Base-by-base conservation (phyloP, 2,888 invertebrate genomes). In the Pollenia angustigena region DNA sequence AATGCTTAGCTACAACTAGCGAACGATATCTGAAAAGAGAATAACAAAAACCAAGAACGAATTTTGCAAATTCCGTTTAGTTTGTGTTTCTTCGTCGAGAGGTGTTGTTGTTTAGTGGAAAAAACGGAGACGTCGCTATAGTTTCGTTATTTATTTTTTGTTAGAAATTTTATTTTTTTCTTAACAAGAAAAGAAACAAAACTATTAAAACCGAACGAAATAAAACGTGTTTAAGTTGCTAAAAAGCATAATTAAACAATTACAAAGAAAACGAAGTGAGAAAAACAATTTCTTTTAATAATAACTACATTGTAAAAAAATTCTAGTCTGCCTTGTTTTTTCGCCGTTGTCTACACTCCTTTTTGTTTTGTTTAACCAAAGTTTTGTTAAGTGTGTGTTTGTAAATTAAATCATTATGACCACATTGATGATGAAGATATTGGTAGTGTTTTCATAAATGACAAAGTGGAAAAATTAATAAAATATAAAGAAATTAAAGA, bases 61-160 rank as follows among this genome's bases (percentile, higher is more conserved):
- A 42, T 81, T 78, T 81, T 78, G 66, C 76, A 16, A 85, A 46
- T 85, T 76, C 60, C 72, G 66, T 78, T 85, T 85, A 81, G 81
- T 85, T 79, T 79, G 82, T 82, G 82, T 85, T 85, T 85, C 85
- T 85, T 85, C 68, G 78, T 81, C 56, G 74, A 79, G 54, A 79
- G 71, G 82, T 82, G 82, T 85, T 82, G 85, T 85, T 82, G 64
- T 69, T 85, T 46, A 72, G 69, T n/a, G 4, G 6, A 46, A 10
- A 46, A 69, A 66, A 44, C 85, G 82, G 83, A 58, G 58, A 11
- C 56, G 71, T 66, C 75, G 52, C 48, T 52, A 48, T 74, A 42
- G 64, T 84, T 86, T 81, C 68, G 80, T 87, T 84, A 54, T 83
- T 83, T 64, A 79, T 82, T 85, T 85, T 87, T 84, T 78, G 78